phyloP scores from a whole-genome alignment of 2,113 vertebrate species.

The Lepisosteus osseus region DNA sequence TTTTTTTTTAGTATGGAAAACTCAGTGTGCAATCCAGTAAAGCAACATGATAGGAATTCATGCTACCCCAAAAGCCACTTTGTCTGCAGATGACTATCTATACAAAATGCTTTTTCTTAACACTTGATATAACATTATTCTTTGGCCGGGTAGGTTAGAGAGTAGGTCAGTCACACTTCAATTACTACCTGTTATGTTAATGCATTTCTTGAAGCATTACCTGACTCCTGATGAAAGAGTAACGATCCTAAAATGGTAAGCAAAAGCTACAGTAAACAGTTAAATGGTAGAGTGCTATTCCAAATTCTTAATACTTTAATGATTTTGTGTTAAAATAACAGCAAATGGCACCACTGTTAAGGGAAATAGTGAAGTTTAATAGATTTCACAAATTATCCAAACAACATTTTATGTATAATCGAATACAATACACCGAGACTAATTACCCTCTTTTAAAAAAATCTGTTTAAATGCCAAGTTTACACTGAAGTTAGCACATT shows the following conservation, averaged over 20 bases:
- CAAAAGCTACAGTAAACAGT: background rate
- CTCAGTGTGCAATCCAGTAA: background rate
- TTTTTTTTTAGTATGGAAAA: background rate
- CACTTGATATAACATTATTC: slow-evolving; percentile 15
- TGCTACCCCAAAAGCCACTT: background rate
- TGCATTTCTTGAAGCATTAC: slow-evolving; percentile 12
- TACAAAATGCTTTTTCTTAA: slow-evolving; percentile 5
- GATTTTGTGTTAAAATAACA: too few species aligned
- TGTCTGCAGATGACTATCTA: slow-evolving; percentile 7
- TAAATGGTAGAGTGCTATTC: background rate
- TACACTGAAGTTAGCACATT: background rate
- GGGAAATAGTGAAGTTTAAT: background rate
- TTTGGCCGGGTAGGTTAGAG: background rate
- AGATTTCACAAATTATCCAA: too few species aligned
- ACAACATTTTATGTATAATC: too few species aligned
- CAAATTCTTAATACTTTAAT: background rate
- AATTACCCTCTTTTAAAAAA: background rate
- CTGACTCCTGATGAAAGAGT: background rate
- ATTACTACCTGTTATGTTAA: slow-evolving; percentile 15
- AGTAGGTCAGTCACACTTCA: slow-evolving; percentile 17
- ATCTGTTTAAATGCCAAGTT: background rate
- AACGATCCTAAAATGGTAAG: background rate
- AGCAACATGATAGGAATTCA: slow-evolving; percentile 8
- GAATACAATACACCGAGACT: too few species aligned
- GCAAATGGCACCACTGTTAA: too few species aligned